phyloP scores from a whole-genome alignment of 2,888 invertebrate species.

The Oxycera nigricornis region DNA sequence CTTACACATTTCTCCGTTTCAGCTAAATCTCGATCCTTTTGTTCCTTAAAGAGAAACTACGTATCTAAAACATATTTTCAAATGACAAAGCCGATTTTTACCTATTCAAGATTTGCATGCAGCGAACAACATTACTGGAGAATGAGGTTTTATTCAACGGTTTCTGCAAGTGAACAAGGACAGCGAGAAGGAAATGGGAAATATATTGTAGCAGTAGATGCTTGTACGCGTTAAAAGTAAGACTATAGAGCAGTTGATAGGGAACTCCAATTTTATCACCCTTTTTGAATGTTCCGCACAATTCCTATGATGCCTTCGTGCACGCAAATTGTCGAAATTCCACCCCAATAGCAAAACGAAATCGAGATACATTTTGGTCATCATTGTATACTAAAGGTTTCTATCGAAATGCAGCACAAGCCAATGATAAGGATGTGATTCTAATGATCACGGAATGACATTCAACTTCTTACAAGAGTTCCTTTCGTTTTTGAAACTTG shows the following conservation, averaged over 20 bases:
- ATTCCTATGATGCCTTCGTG: not conserved
- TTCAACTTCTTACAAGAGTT: too few species aligned
- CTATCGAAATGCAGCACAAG: too few species aligned
- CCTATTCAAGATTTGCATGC: conserved; percentile 30
- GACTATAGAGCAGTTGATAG: too few species aligned
- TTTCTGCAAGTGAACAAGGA: not conserved
- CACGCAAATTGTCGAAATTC: not conserved
- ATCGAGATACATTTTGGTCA: not conserved
- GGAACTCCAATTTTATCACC: not conserved
- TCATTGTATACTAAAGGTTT: too few species aligned
- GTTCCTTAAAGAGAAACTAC: too few species aligned
- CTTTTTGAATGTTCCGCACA: not conserved
- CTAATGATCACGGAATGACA: too few species aligned
- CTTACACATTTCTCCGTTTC: too few species aligned
- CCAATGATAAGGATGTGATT: too few species aligned
- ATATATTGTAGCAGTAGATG: not conserved
- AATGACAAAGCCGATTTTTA: conserved; percentile 35
- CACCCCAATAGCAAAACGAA: not conserved
- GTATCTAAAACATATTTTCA: not conserved
- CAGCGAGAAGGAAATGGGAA: conserved; percentile 26
- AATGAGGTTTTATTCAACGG: not conserved
- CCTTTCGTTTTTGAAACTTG: too few species aligned
- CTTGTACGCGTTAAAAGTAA: not conserved
- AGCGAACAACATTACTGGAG: conserved; percentile 13
- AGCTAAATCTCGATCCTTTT: too few species aligned